Evolutionary conservation across 2,113 vertebrate species (phyloP), one percentile per base, ranked within the genome.

Genomic region (Halichoeres trimaculatus): DNA sequence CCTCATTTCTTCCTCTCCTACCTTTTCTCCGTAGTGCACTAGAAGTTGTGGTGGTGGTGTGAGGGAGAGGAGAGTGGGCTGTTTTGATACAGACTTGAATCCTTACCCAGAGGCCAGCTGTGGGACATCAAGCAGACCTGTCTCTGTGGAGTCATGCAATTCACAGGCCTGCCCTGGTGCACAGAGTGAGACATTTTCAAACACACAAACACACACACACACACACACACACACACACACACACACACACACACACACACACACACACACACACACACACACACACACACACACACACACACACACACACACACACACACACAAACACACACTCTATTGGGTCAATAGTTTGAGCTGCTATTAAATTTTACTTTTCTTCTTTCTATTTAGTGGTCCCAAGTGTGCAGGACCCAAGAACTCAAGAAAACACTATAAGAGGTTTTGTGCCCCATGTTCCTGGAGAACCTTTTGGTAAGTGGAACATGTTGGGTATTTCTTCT

Each of bases 1-100:
- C 1, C 10, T 10, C 40, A 9, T 4, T 48, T 53, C 13, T 17
- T 4, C 13, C 11, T 60, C 2, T 56, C 1, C 38, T 30, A 4
- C 24, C 41, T 52, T 23, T 51, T 84, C 23, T 52, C 30, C 66
- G 38, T 82, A 98, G 97, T 98, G 97, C 86, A 95, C 96, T 0
- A 94, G 90, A 80, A 98, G 95, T 88, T 98, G 97, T 38, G 68
- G 70, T 43, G 91, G 91, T 0, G 97, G 97, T 6, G 92, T 93
- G 52, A 91, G 95, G 80, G 95, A 94, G 14, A 94, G 97, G 67
- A 95, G 93, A 67, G 95, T 97, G 14, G 56, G 92, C 71, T 98
- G 97, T 4, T 93, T 95, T 36, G 86, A 95, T 0, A 74, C 87
- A 0, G 91, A 95, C 12, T 92, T 93, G 47, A 88, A 92, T 56